Evolutionary conservation across 2,888 invertebrate genomes (phyloP), one percentile per base, ranked within the genome.

Genomic region (Meloe dianella): DNA sequence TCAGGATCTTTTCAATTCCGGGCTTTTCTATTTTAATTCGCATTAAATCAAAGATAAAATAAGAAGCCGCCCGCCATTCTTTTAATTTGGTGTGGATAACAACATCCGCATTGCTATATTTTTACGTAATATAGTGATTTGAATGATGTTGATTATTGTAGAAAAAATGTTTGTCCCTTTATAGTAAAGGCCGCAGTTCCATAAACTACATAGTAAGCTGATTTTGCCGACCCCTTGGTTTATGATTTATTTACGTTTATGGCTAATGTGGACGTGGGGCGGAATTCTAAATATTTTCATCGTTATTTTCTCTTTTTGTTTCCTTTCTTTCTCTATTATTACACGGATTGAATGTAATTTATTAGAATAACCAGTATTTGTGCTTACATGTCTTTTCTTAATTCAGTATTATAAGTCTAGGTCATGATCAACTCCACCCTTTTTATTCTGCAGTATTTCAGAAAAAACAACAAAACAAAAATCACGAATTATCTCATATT

Each of bases 221-320:
- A 65, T 51, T 61, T 65, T 58, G 60, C 65, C 65, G 58, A 65
- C 60, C 64, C 68, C 64, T 63, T 61, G 58, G 64, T 70, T 69
- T 69, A 71, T 73, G 73, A 73, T 73, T 73, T 73, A 73, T 73
- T 73, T 71, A 70, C 65, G 68, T 66, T 57, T 65, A 65, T 64
- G 66, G 69, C 66, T 71, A 72, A 72, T 71, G 67, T 69, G 65
- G 63, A 69, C 59, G 65, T 63, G 35, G 41, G 27, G 22, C 27
- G 60, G 60, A 60, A 35, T 60, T 60, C 27, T 38, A 38, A 60
- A 60, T 60, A 38, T 17, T 41, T 29, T 17, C 58, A 24, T 20
- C 27, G 32, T 59, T n/a, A 10, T 2, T 51, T 51, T 12, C 24
- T 27, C 27, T 27, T 12, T 4, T 1, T 24, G 5, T 10, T 12